Conservation (phyloP, 2,888 invertebrate species). For the Campoletis raptor region DNA sequence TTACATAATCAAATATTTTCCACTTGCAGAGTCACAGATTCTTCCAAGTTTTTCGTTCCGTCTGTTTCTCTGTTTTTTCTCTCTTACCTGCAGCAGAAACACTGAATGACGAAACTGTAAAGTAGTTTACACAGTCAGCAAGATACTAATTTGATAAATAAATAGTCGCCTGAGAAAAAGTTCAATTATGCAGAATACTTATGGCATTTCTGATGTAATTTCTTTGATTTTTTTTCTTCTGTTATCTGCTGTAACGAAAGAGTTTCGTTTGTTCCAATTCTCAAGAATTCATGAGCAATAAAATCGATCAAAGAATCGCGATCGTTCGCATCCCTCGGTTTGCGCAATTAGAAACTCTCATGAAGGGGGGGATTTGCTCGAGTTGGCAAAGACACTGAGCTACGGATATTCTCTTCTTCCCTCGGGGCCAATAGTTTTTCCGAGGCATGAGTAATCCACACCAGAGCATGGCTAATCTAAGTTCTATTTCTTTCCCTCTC, state of each 20-base stretch:
- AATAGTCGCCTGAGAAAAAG: slow-evolving; percentile 52
- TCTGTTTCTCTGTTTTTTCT: not conserved
- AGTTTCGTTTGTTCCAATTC: not conserved
- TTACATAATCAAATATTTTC: slow-evolving; percentile 38
- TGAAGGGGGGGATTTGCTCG: slow-evolving; percentile 40
- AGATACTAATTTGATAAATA: slow-evolving; percentile 53
- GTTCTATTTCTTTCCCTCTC: slow-evolving; percentile 28
- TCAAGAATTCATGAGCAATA: not conserved
- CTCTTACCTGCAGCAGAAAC: not conserved
- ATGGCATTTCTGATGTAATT: not conserved
- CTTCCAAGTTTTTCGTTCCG: not conserved
- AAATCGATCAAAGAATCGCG: slow-evolving; percentile 40
- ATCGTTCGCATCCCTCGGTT: slow-evolving; percentile 48
- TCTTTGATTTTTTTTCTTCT: not conserved
- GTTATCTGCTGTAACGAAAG: not conserved
- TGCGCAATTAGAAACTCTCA: slow-evolving; percentile 67
- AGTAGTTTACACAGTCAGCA: slow-evolving; percentile 21
- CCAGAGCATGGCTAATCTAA: slow-evolving; percentile 46
- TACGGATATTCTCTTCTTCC: slow-evolving; percentile 20
- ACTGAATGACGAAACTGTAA: slow-evolving; percentile 18
- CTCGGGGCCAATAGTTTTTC: slow-evolving; percentile 60
- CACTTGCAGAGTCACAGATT: not conserved
- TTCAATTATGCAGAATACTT: slow-evolving; percentile 6
- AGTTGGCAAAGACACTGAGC: slow-evolving; percentile 58
- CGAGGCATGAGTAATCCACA: slow-evolving; percentile 61